Evolutionary conservation across 1,140 invertebrate species (phyloP).

Genomic region (Magallana gigas): DNA sequence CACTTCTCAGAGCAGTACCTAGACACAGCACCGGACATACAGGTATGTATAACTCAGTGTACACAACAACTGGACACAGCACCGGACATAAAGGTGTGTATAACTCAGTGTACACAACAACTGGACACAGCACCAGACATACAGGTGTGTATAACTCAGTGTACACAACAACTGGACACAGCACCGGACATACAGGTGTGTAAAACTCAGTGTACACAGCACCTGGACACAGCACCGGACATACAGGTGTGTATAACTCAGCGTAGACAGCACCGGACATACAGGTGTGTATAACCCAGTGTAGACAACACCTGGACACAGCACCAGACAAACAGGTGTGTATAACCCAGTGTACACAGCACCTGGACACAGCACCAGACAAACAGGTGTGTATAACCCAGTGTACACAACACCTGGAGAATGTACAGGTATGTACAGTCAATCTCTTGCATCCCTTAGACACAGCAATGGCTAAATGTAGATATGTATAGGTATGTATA

Average conservation of each 20-base stretch:
- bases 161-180: slow-evolving; percentile 63
- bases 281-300: not conserved
- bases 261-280: not conserved
- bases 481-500: not conserved
- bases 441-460: slow-evolving; percentile 59
- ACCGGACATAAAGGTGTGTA: not conserved
- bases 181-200: not conserved
- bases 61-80: slow-evolving; percentile 60
- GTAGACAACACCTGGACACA: slow-evolving; percentile 63
- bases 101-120: slow-evolving; percentile 41
- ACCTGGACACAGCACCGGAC: slow-evolving; percentile 66
- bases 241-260: slow-evolving; percentile 62
- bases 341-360: slow-evolving; percentile 31
- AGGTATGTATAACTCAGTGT: slow-evolving; percentile 52
- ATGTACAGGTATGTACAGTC: not conserved
- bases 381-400: slow-evolving; percentile 61
- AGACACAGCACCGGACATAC: slow-evolving; percentile 66
- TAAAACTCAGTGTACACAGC: slow-evolving; percentile 15
- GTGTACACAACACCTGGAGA: slow-evolving; percentile 59
- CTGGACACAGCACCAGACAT: slow-evolving; percentile 55
- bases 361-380: slow-evolving; percentile 66
- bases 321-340: not conserved
- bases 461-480: not conserved
- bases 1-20: slow-evolving; percentile 64
- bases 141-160: not conserved